Conservation (phyloP, 1,140 invertebrate genomes). For the Trissolcus basalis region DNA sequence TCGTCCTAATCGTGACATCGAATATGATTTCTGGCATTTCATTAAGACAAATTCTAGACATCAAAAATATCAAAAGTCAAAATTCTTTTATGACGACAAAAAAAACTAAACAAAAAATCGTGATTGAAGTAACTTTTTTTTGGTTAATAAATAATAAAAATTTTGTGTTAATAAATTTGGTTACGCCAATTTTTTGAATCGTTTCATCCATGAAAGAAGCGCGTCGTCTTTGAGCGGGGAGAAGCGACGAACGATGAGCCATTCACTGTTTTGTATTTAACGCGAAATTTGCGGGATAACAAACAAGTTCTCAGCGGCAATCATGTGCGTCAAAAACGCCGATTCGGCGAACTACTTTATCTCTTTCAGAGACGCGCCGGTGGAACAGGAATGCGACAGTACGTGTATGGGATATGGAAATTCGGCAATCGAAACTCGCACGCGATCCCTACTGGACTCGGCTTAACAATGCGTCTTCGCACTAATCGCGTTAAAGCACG, state of each 20-base stretch:
- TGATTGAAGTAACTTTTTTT: too few relatives aligned
- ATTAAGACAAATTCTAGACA: constrained; percentile 15
- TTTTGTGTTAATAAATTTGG: too few relatives aligned
- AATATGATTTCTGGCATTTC: constrained; percentile 7
- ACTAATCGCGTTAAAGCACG: constrained; percentile 67
- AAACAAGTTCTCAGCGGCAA: constrained; percentile 39
- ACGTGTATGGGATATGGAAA: constrained; percentile 26
- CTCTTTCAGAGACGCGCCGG: constrained; percentile 30
- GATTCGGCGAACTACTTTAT: constrained; percentile 55
- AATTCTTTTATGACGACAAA: too few relatives aligned
- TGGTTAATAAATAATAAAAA: too few relatives aligned
- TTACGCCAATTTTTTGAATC: not conserved
- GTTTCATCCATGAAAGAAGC: not conserved
- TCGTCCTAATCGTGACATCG: constrained; percentile 16
- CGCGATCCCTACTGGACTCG: constrained; percentile 33
- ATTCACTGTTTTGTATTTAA: constrained; percentile 35
- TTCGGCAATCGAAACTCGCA: constrained; percentile 53
- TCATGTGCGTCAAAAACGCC: constrained; percentile 41
- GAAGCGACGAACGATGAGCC: too few relatives aligned
- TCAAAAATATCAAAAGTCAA: constrained; percentile 6
- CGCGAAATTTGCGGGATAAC: constrained; percentile 39
- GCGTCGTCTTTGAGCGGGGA: not conserved
- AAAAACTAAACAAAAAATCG: too few relatives aligned
- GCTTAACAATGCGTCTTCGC: constrained; percentile 57
- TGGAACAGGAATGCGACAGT: constrained; percentile 40